Evolutionary conservation across 2,113 vertebrate species (phyloP).

Genomic region (Steatornis caripensis): DNA sequence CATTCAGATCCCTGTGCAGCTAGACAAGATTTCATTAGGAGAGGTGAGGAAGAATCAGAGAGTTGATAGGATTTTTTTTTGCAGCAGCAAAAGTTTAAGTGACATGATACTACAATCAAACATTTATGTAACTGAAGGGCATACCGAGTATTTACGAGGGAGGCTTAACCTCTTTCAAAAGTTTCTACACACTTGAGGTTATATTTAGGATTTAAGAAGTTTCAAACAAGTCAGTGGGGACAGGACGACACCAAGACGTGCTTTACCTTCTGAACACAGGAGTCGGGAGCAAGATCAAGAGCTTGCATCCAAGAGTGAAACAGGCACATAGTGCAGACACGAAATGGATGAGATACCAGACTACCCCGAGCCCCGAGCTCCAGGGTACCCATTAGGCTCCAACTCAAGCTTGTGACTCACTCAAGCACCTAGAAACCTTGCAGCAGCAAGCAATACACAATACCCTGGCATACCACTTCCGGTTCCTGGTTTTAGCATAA

Average conservation of each 20-base stretch:
- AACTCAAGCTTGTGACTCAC: accelerated
- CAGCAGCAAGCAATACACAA: accelerated
- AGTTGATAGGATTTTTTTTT: not conserved
- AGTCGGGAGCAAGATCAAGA: not conserved
- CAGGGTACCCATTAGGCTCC: not conserved
- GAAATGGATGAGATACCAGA: not conserved
- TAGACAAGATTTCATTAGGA: not conserved
- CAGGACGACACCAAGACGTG: not conserved
- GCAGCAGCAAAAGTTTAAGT: not conserved
- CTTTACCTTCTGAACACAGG: not conserved
- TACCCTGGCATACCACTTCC: not conserved
- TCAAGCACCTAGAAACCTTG: not conserved
- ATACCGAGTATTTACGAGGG: accelerated
- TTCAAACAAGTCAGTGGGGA: not conserved
- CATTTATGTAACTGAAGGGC: not conserved
- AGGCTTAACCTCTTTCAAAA: not conserved
- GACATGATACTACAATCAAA: not conserved
- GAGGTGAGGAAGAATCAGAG: not conserved
- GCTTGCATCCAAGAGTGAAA: not conserved
- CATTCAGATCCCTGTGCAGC: not conserved
- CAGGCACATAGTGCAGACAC: not conserved
- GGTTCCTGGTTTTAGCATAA: not conserved
- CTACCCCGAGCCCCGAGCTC: not conserved
- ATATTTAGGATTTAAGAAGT: not conserved
- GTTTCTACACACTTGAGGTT: not conserved